Evolutionary conservation across 2,113 vertebrate genomes (phyloP), one percentile per base, ranked within the genome.

Genomic region (Actinemys pallida): DNA sequence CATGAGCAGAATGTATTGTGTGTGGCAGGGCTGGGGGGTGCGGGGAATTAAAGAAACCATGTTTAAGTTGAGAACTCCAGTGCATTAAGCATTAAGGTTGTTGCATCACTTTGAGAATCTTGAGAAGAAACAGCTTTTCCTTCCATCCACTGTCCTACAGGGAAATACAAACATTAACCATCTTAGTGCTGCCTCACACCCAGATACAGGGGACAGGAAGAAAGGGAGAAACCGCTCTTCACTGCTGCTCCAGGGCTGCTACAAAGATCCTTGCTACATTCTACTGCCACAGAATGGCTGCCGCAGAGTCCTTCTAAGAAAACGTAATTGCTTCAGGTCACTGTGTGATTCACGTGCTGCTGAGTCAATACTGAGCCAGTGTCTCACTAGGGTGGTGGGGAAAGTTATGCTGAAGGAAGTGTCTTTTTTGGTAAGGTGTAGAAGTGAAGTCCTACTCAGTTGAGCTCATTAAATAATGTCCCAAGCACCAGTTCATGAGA

Each of bases 1-100:
- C 78, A 2, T 39, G 89, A 31, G 75, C 88, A 57, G 85, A 2
- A 84, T 11, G 14, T 29, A 17, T 65, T 3, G 8, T 29, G 29
- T 3, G 8, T 29, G 29, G 13, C 78, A 0, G 1, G 42, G 14
- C 17, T 24, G 16, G 45, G 87, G 79, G 29, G 85, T 42, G 81
- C 1, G 12, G 57, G 86, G 86, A 94, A 79, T 88, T 88, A 47
- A 1, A 0, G 45, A 72, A 84, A 27, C 25, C 56, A 57, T 27
- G 56, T 57, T 88, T 83, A 62, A 88, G 81, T n/a, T 90, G 82
- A 92, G 82, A 84, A 9, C n/a, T 93, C 93, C 92, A 95, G 19
- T 72, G 13, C 49, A 49, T 14, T 0, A 1, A 81, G 12, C 53
- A 47, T 19, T 0, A 1, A 83, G 25, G 17, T 57, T 57, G 24